Percentiles rank a stretch among this genome's conserved stretches.
phyloP scores from a whole-genome alignment of 2,113 vertebrate species.

The Coregonus clupeaformis region DNA sequence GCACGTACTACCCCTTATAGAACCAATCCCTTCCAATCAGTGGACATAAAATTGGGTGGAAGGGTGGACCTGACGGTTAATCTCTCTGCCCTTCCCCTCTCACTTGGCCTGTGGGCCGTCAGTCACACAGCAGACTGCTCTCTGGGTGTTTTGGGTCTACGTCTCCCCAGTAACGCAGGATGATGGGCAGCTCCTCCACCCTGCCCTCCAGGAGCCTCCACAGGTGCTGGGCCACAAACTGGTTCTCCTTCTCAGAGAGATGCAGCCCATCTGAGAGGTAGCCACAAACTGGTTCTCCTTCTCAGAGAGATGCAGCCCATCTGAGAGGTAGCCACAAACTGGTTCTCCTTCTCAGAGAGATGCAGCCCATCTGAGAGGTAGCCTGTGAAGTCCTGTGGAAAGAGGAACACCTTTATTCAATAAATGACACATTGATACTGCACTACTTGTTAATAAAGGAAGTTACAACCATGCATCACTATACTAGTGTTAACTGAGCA shows the following conservation, averaged over 20 bases:
- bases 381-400: slow-evolving; percentile 78
- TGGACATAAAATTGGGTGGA: no score
- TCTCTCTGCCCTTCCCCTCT: no score
- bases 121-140: slow-evolving; percentile 68
- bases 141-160: slow-evolving; percentile 77
- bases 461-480: no score
- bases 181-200: slow-evolving; percentile 74
- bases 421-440: no score
- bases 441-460: no score
- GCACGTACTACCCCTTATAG: no score
- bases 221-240: slow-evolving; percentile 81
- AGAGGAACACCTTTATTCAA: no score
- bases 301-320: slow-evolving; percentile 88
- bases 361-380: slow-evolving; percentile 91
- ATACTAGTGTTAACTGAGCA: no score
- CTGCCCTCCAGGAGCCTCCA: slow-evolving; percentile 81
- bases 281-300: slow-evolving; percentile 83
- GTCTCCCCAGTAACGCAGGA: slow-evolving; percentile 90
- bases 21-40: no score
- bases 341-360: slow-evolving; percentile 83
- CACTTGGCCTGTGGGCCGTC: background rate
- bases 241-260: slow-evolving; percentile 83
- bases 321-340: slow-evolving; percentile 85
- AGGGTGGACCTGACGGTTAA: no score
- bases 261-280: slow-evolving; percentile 91